Evolutionary conservation across 2,797 vertebrate species (phyloP).

Genomic region (Rhinichthys osculus): DNA sequence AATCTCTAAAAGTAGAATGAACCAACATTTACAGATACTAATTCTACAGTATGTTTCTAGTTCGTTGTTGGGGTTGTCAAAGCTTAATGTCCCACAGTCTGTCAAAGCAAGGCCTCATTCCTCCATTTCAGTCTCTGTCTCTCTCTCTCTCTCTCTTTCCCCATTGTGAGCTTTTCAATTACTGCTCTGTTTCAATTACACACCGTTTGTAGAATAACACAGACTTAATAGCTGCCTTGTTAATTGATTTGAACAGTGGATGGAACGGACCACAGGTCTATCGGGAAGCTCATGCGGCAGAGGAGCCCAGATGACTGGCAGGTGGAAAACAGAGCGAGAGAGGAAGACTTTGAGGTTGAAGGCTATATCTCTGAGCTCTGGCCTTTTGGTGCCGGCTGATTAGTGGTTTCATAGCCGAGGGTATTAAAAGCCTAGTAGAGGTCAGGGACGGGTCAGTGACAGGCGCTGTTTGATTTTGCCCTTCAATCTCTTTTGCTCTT

Average conservation of each 20-base stretch:
- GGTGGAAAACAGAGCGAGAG: slow-evolving; percentile 36
- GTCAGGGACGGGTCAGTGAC: slow-evolving; percentile 51
- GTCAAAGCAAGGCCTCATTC: neutral
- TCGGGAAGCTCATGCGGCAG: slow-evolving; percentile 42
- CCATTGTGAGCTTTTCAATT: slow-evolving; percentile 39
- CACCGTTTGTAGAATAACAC: slow-evolving; percentile 54
- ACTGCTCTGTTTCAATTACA: slow-evolving; percentile 52
- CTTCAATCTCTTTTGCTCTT: slow-evolving; percentile 50
- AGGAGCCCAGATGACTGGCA: slow-evolving; percentile 24
- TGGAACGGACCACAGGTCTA: slow-evolving; percentile 45
- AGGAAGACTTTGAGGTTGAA: slow-evolving; percentile 46
- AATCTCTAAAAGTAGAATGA: neutral
- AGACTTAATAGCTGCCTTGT: slow-evolving; percentile 56
- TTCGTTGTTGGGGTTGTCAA: neutral
- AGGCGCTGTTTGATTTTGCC: slow-evolving; percentile 52
- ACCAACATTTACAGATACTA: neutral
- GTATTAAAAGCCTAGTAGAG: slow-evolving; percentile 49
- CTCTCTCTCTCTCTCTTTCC: slow-evolving; percentile 26
- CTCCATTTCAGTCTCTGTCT: neutral
- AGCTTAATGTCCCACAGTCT: neutral
- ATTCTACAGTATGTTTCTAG: neutral
- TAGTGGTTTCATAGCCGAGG: slow-evolving; percentile 52
- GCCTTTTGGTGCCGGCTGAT: slow-evolving; percentile 48
- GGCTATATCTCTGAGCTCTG: slow-evolving; percentile 35
- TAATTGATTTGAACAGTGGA: slow-evolving; percentile 59